A percentile compares a stretch with the other conserved stretches of the same genome.
Evolutionary conservation across 2,888 invertebrate genomes (phyloP).

Genomic region (Argyra leucocephala): DNA sequence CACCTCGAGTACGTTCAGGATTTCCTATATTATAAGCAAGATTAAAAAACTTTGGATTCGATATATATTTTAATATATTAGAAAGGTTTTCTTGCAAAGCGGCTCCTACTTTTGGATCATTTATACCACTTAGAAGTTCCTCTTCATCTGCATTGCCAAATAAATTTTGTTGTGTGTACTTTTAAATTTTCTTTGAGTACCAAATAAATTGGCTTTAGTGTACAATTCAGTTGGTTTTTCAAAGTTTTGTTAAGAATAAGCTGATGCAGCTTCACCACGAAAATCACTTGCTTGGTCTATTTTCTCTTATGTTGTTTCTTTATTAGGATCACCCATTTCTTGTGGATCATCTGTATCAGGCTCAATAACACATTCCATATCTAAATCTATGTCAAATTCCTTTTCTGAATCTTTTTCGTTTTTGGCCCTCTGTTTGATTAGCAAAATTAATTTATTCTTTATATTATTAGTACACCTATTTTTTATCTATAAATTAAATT

Average conservation of each 20-base stretch:
- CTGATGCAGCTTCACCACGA: constrained; percentile 65
- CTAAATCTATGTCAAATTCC: constrained; percentile 73
- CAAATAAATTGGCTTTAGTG: constrained; percentile 81
- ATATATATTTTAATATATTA: constrained; percentile 77
- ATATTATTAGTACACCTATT: not conserved
- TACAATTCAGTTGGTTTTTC: constrained; percentile 70
- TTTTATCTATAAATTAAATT: not conserved
- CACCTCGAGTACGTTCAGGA: constrained; percentile 33
- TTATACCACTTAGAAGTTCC: constrained; percentile 49
- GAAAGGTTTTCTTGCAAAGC: constrained; percentile 70
- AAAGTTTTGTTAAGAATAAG: constrained; percentile 67
- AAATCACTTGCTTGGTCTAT: constrained; percentile 67
- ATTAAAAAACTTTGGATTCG: constrained; percentile 77
- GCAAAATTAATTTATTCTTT: not conserved
- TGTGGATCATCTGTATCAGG: constrained; percentile 50
- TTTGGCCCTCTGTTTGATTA: constrained; percentile 24
- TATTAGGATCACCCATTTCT: constrained; percentile 60
- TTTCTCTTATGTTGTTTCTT: constrained; percentile 64
- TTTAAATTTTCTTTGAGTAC: constrained; percentile 80
- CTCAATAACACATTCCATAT: constrained; percentile 54
- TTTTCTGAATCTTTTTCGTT: constrained; percentile 50
- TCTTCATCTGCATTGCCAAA: constrained; percentile 32
- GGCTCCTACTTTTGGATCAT: constrained; percentile 68
- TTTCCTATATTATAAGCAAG: constrained; percentile 57
- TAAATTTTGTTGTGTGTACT: constrained; percentile 67